Conservation (phyloP, 2,797 vertebrate genomes). For the Falco biarmicus region DNA sequence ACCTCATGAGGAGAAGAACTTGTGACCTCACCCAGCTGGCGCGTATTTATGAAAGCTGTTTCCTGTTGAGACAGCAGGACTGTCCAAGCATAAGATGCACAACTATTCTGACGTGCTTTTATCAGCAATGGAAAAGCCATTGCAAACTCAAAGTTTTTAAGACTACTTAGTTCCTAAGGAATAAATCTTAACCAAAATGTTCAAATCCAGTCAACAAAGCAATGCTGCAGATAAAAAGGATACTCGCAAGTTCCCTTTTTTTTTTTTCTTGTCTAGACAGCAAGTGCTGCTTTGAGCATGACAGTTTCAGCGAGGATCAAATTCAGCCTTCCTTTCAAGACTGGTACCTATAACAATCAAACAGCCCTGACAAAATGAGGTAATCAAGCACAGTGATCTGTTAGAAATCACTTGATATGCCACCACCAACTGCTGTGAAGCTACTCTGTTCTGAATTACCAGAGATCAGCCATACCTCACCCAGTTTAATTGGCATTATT, state of each 20-base stretch:
- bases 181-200: background rate
- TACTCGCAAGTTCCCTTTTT: background rate
- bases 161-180: background rate
- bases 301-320: background rate
- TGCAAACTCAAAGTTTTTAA: background rate
- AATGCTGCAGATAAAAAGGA: background rate
- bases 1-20: background rate
- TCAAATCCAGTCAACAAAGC: background rate
- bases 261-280: background rate
- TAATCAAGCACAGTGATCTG: background rate
- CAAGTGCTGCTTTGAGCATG: background rate
- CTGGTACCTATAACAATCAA: background rate
- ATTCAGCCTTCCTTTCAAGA: background rate
- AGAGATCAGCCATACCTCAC: background rate
- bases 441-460: background rate
- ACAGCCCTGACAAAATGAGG: background rate
- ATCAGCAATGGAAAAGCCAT: accelerated
- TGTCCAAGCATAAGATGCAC: background rate
- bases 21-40: slow-evolving; percentile 42
- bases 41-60: background rate
- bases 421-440: background rate
- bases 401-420: background rate
- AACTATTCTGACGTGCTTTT: background rate
- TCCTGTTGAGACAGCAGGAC: slow-evolving; percentile 13
- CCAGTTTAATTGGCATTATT: background rate